Evolutionary conservation across 2,888 invertebrate species (phyloP).

Genomic region (Meiosimyza decipiens): DNA sequence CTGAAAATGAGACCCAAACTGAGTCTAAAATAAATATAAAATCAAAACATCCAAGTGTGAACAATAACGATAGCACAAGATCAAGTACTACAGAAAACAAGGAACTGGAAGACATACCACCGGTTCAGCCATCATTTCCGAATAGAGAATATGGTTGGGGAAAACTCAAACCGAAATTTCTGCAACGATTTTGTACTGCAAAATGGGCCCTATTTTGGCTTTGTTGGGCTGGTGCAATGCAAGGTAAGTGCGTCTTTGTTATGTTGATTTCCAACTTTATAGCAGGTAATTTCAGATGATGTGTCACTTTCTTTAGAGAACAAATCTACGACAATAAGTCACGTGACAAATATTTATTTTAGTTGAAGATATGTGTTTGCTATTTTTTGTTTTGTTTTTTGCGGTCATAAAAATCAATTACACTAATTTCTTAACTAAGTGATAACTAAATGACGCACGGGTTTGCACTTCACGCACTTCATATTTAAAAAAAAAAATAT

Average conservation of each 20-base stretch:
- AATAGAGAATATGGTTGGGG: slow-evolving; percentile 74
- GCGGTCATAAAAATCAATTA: slow-evolving; percentile 22
- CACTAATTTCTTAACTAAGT: not conserved
- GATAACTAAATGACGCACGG: not conserved
- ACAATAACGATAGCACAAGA: slow-evolving; percentile 57
- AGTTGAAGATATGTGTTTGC: not conserved
- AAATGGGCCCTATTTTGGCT: slow-evolving; percentile 85
- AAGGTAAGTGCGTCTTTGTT: slow-evolving; percentile 70
- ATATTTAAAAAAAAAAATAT: not conserved
- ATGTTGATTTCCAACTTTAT: not conserved
- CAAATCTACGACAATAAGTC: no score
- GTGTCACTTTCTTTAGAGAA: no score
- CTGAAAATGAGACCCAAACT: no score
- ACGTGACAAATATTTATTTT: no score
- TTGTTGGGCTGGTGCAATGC: slow-evolving; percentile 83
- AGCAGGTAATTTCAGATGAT: not conserved
- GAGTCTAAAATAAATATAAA: no score
- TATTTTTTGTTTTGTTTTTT: not conserved
- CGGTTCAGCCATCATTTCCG: no score
- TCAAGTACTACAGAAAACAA: slow-evolving; percentile 44
- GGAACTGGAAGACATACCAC: no score
- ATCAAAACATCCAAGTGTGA: slow-evolving; percentile 41
- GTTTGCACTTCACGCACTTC: not conserved
- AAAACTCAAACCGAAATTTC: slow-evolving; percentile 72
- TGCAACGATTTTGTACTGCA: slow-evolving; percentile 78